phyloP scores from a whole-genome alignment of 2,888 invertebrate species.

The Drosophila longiperda region DNA sequence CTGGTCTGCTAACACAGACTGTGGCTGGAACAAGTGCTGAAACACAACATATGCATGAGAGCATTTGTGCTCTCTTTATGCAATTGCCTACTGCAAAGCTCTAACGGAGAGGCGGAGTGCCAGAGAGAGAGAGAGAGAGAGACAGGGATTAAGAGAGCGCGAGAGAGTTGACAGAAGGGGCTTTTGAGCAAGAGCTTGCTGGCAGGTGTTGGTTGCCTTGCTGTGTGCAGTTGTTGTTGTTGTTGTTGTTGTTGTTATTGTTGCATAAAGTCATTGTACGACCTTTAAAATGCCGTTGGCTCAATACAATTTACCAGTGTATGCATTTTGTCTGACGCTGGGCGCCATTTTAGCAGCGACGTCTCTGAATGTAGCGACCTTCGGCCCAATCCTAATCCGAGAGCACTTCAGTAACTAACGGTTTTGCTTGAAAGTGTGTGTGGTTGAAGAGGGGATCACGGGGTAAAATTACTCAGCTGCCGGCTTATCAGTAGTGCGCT shows the following conservation, averaged over 20 bases:
- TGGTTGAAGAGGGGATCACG: fast-evolving
- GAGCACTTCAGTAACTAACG: slow-evolving; percentile 1
- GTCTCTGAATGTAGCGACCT: slow-evolving; percentile 21
- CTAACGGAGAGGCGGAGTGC: neutral
- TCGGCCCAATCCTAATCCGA: slow-evolving; percentile 24
- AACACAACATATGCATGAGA: neutral
- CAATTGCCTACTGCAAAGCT: slow-evolving; percentile 5
- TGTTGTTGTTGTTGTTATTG: slow-evolving; percentile 20
- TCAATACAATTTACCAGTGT: slow-evolving; percentile 50
- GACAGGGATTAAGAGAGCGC: neutral
- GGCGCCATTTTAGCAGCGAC: slow-evolving; percentile 11
- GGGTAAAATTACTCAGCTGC: slow-evolving; percentile 33
- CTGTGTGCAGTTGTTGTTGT: neutral
- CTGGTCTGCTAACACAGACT: neutral
- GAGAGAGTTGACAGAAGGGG: slow-evolving; percentile 12
- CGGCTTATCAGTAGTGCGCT: slow-evolving; percentile 45
- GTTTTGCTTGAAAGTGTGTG: neutral
- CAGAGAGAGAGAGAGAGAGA: neutral
- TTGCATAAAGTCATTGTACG: slow-evolving; percentile 65
- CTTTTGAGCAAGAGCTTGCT: slow-evolving; percentile 12
- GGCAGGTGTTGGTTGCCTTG: slow-evolving; percentile 43
- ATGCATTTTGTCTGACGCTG: slow-evolving; percentile 25
- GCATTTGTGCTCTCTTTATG: neutral
- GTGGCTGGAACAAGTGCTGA: neutral
- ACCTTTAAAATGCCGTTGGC: slow-evolving; percentile 65